Base-by-base conservation (phyloP, 2,797 vertebrate genomes). In the Tokudaia tokunoshimensis region DNA sequence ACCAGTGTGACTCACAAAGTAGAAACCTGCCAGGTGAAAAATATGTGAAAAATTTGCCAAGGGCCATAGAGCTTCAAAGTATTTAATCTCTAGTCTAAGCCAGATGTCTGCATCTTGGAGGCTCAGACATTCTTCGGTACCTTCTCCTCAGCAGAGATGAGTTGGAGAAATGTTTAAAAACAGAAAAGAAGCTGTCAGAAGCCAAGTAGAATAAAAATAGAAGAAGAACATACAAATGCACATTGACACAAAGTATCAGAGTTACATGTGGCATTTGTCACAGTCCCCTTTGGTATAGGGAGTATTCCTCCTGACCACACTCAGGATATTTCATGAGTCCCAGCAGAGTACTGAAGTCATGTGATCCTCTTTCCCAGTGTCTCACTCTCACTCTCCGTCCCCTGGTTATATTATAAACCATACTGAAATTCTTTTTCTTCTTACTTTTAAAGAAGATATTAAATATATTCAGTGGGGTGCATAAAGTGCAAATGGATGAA, bases 121-220 rank as follows among this genome's bases (percentile, higher is more conserved):
- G 11, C 41, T 61, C 34, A 15, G 74, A 7, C 15, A 57, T 93
- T 78, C 55, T 84, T 81, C 24, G 75, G 34, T 15, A 24, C 8
- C 50, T 81, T n/a, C 24, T 52, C 44, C 29, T 52, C 50, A 22
- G 17, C 12, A 76, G 22, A 95, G 57, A 63, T 47, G 9, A 37
- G 22, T 82, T 94, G 34, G 41, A 85, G 44, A 91, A 93, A 82
- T 52, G 31, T 24, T 61, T 92, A n/a, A 61, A 81, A 97, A 88
- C 90, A 15, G 44, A 93, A 95, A 83, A 88, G 9, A 75, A 94
- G 10, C 44, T 83, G 10, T 85, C 41, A 85, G n/a, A 96, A 92
- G 84, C 47, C 96, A 63, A 94, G 65, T 1, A 82, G 14, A 93
- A 75, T 89, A 70, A 78, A 86, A 15, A 63, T 4, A 50, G 50